phyloP scores from a whole-genome alignment of 2,797 vertebrate species.

The Novumbra hubbsi region DNA sequence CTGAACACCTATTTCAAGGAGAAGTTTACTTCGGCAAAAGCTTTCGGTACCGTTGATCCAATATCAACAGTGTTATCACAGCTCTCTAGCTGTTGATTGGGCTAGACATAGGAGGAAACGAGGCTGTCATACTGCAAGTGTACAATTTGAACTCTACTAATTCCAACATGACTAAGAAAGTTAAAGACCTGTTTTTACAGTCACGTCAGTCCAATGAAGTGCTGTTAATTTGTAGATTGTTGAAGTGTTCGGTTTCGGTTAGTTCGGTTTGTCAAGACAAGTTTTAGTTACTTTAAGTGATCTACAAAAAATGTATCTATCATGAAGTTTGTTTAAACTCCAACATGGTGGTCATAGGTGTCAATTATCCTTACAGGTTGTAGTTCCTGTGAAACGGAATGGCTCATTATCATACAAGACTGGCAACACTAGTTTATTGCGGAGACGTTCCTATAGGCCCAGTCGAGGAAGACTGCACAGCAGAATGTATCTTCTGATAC shows the following conservation, averaged over 20 bases:
- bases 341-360: background rate
- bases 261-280: background rate
- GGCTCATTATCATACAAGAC: slow-evolving; percentile 18
- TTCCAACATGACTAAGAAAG: background rate
- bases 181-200: no score
- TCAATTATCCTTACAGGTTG: slow-evolving; percentile 1
- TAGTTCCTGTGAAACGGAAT: background rate
- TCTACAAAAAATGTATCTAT: background rate
- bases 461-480: background rate
- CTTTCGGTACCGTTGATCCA: background rate
- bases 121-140: no score
- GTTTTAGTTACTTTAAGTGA: background rate
- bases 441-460: background rate
- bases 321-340: slow-evolving; percentile 2
- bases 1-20: background rate
- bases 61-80: background rate
- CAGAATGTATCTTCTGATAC: slow-evolving; percentile 10
- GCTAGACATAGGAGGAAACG: background rate
- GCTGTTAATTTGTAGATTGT: no score
- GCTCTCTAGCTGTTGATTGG: background rate
- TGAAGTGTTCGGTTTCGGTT: no score
- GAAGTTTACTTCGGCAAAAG: background rate
- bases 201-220: no score
- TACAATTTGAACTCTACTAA: background rate
- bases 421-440: slow-evolving; percentile 21